Percentiles rank a stretch among this genome's conserved stretches.
phyloP scores from a whole-genome alignment of 2,888 invertebrate species.

The Leptogaster cylindrica region DNA sequence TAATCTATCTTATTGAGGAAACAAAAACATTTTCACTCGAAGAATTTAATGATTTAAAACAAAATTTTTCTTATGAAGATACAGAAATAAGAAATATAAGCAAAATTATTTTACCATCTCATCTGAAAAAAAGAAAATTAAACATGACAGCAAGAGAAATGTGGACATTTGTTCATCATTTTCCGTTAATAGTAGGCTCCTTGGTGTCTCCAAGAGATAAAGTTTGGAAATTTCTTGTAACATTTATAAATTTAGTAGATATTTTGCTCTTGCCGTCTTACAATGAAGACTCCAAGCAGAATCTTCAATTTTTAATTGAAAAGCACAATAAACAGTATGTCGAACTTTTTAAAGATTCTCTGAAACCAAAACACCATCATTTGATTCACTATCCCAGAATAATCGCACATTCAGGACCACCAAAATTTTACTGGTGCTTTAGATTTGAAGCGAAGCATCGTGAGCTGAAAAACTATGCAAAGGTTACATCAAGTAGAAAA shows the following conservation, averaged over 20 bases:
- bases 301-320: not conserved
- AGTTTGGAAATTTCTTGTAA: too few relatives aligned
- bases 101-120: not conserved
- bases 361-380: constrained; percentile 37
- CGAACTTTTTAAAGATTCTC: not conserved
- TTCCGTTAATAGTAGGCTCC: not conserved
- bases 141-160: constrained; percentile 2
- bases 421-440: constrained; percentile 9
- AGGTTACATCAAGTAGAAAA: not conserved
- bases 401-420: not conserved
- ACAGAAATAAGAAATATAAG: constrained; percentile 8
- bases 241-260: too few relatives aligned
- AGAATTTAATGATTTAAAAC: constrained; percentile 23
- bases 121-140: constrained; percentile 9
- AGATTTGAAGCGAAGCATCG: constrained; percentile 22
- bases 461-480: constrained; percentile 16
- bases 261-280: not conserved
- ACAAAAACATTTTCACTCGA: constrained; percentile 28
- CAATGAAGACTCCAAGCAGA: not conserved
- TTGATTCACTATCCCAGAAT: constrained; percentile 1
- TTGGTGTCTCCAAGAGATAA: too few relatives aligned
- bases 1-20: constrained; percentile 20
- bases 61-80: constrained; percentile 30
- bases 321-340: constrained; percentile 22
- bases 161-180: not conserved